A percentile compares a stretch with the other conserved stretches of the same genome.
Conservation (phyloP, 2,113 vertebrate species). For the Xenopus laevis region DNA sequence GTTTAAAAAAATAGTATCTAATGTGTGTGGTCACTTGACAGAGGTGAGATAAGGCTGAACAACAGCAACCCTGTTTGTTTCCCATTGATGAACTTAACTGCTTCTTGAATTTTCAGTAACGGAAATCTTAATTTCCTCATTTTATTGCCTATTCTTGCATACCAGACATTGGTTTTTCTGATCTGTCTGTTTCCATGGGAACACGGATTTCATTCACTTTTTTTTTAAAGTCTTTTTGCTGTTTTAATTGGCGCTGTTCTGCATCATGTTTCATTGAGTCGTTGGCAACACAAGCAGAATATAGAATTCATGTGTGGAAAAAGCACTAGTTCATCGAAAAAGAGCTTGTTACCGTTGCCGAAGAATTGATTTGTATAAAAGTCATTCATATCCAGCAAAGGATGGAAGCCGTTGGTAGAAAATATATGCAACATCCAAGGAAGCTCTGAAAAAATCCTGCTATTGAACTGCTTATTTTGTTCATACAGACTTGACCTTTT, state of each 20-base stretch:
- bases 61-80: too few species aligned
- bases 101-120: background rate
- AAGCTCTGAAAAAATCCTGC: background rate
- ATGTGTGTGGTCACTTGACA: too few species aligned
- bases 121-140: background rate
- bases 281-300: constrained; percentile 5
- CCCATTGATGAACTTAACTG: background rate
- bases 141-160: constrained; percentile 12
- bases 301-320: constrained; percentile 16
- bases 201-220: constrained; percentile 22
- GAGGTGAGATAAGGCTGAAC: too few species aligned
- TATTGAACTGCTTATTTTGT: background rate
- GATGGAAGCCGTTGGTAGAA: constrained; percentile 5
- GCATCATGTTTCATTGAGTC: constrained; percentile 17
- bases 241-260: constrained; percentile 36
- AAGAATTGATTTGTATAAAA: constrained; percentile 5
- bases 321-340: background rate
- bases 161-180: constrained; percentile 1
- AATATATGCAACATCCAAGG: background rate
- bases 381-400: background rate
- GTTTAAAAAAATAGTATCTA: too few species aligned
- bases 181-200: constrained; percentile 27
- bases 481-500: background rate
- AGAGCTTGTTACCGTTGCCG: constrained; percentile 13
- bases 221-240: background rate